These are phyloP conservation scores for Cryptus armator DNA, from an alignment of 2,888 invertebrate species.

Conservation along the genomic window DNA sequence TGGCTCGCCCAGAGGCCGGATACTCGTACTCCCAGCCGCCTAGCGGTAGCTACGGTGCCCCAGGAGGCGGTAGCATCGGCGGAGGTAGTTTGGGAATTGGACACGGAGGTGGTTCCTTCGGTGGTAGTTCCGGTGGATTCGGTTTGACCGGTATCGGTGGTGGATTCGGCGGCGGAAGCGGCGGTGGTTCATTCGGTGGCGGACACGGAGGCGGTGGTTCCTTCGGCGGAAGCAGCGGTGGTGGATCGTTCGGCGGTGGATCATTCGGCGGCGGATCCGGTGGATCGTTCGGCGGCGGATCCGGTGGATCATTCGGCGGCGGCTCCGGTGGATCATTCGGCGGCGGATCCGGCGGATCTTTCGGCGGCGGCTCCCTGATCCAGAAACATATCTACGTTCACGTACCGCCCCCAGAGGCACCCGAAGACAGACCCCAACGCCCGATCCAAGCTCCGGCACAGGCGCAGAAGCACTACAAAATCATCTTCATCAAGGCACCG, in stretches of 20 bases:
- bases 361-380: conserved; percentile 88
- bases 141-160: conserved; percentile 78
- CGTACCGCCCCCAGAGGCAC: conserved; percentile 94
- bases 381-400: conserved; percentile 96
- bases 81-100: conserved; percentile 69
- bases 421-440: conserved; percentile 89
- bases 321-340: conserved; percentile 65
- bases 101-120: conserved; percentile 63
- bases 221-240: conserved; percentile 70
- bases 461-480: conserved; percentile 95
- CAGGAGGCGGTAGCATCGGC: conserved; percentile 73
- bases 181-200: conserved; percentile 86
- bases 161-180: conserved; percentile 59
- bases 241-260: conserved; percentile 84
- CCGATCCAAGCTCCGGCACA: conserved; percentile 89
- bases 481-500: conserved; percentile 97
- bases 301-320: conserved; percentile 68
- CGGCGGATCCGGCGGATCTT: conserved; percentile 85
- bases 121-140: conserved; percentile 63
- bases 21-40: conserved; percentile 79
- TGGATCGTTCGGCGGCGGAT: conserved; percentile 71
- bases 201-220: conserved; percentile 33
- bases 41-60: conserved; percentile 80
- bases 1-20: conserved; percentile 84
- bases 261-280: conserved; percentile 67